Conservation (phyloP, 2,888 invertebrate species). For the Thereva unica region DNA sequence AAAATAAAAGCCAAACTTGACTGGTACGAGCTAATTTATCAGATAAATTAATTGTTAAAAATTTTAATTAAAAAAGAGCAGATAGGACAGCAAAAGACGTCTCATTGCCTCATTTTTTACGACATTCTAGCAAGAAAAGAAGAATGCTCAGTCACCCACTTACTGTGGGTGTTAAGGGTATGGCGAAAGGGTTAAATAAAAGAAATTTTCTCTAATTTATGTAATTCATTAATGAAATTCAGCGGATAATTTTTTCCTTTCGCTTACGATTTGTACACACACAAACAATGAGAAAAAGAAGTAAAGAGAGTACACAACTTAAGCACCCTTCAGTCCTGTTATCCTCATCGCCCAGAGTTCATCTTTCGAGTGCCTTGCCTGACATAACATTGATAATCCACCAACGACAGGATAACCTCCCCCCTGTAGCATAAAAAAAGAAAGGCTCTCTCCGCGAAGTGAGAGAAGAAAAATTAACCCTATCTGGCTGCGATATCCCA, state of each 20-base stretch:
- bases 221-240: slow-evolving; percentile 44
- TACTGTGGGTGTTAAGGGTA: slow-evolving; percentile 5
- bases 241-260: slow-evolving; percentile 41
- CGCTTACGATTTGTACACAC: slow-evolving; percentile 32
- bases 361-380: slow-evolving; percentile 32
- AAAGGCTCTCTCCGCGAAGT: slow-evolving; percentile 15
- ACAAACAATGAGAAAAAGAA: slow-evolving; percentile 13
- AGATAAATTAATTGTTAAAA: slow-evolving; percentile 43
- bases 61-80: slow-evolving; percentile 39
- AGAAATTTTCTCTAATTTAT: slow-evolving; percentile 43
- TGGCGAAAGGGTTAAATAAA: slow-evolving; percentile 33
- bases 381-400: slow-evolving; percentile 40
- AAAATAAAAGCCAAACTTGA: slow-evolving; percentile 38
- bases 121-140: slow-evolving; percentile 22
- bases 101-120: slow-evolving; percentile 38
- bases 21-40: slow-evolving; percentile 41
- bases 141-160: slow-evolving; percentile 31
- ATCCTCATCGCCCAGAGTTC: slow-evolving; percentile 28
- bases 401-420: slow-evolving; percentile 23
- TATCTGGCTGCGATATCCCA: slow-evolving; percentile 24
- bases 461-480: slow-evolving; percentile 41
- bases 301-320: slow-evolving; percentile 28
- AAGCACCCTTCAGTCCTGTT: slow-evolving; percentile 28
- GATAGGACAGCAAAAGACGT: slow-evolving; percentile 34
- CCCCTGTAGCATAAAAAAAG: slow-evolving; percentile 15